Base-by-base conservation (phyloP, 2,113 vertebrate genomes). In the Mesitornis unicolor region DNA sequence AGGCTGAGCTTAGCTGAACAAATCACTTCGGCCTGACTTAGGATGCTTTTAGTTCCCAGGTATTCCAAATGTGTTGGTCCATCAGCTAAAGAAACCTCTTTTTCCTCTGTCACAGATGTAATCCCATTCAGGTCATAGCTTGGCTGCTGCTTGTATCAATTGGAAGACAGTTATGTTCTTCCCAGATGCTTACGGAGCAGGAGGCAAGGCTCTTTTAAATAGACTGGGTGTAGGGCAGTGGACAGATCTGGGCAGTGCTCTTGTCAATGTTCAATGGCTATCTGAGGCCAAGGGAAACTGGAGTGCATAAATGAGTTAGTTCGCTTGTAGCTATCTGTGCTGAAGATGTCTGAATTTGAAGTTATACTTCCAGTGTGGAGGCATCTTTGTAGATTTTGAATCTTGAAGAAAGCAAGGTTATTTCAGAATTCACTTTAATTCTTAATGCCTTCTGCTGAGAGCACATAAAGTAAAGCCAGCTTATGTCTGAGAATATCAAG, bases 221-320 rank as follows among this genome's bases (percentile, higher is more conserved):
- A 33, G 19, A 9, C 29, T 50, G 14, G 14, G 10, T 56, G 51
- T 25, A 28, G 69, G 40, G 24, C 43, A 57, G 48, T 29, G 54
- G 24, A 6, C 7, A 14, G 61, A 9, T 70, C 24, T 84, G 74
- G 18, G 19, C 25, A 16, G n/a, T 65, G n/a, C n/a, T n/a, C n/a
- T n/a, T n/a, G n/a, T n/a, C n/a, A n/a, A n/a, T 13, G 6, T 33
- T 77, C 1, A 1, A 1, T 42, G n/a, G 42, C n/a, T 77, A 0
- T 59, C 59, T 57, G 65, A 85, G 59, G 36, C 47, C 16, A 6
- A 22, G 31, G 38, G 64, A 25, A 77, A 18, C 45, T n/a, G 22
- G 45, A n/a, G 59, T 10, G 16, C 12, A 13, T 21, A 61, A 51
- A 40, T 22, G 19, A 68, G 42, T 42, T 70, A 4, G 29, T 65